phyloP scores from a whole-genome alignment of 2,888 invertebrate species.

The Zele albiditarsus region DNA sequence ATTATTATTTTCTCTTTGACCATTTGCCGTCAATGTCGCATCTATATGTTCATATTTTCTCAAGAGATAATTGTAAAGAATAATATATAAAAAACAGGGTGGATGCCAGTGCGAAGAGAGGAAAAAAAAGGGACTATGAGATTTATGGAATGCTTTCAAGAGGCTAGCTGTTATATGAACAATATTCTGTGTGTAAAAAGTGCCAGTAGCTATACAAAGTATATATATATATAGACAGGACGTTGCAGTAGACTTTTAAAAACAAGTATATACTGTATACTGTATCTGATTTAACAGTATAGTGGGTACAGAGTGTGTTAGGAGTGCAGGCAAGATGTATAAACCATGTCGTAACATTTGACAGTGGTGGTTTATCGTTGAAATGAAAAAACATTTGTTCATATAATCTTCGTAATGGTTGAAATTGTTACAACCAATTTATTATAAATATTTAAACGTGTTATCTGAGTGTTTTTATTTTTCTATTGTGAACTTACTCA shows the following conservation, averaged over 20 bases:
- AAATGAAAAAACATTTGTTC: conserved; percentile 13
- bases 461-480: too few relatives aligned
- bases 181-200: conserved; percentile 4
- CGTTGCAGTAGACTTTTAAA: neutral
- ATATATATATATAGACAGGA: neutral
- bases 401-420: too few relatives aligned
- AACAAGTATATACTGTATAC: neutral
- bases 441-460: too few relatives aligned
- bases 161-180: conserved; percentile 15
- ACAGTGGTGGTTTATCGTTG: conserved; percentile 14
- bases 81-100: neutral
- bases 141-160: conserved; percentile 27
- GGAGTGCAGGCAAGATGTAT: conserved; percentile 10
- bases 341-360: conserved; percentile 30
- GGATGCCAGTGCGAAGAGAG: neutral
- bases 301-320: neutral
- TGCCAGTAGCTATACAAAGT: conserved; percentile 4
- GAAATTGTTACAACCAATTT: too few relatives aligned
- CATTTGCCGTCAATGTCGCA: neutral
- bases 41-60: neutral
- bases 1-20: neutral
- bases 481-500: too few relatives aligned
- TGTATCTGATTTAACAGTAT: neutral
- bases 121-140: conserved; percentile 9
- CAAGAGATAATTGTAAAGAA: neutral